Evolutionary conservation across 1,140 invertebrate genomes (phyloP).

Genomic region (Lerema accius): DNA sequence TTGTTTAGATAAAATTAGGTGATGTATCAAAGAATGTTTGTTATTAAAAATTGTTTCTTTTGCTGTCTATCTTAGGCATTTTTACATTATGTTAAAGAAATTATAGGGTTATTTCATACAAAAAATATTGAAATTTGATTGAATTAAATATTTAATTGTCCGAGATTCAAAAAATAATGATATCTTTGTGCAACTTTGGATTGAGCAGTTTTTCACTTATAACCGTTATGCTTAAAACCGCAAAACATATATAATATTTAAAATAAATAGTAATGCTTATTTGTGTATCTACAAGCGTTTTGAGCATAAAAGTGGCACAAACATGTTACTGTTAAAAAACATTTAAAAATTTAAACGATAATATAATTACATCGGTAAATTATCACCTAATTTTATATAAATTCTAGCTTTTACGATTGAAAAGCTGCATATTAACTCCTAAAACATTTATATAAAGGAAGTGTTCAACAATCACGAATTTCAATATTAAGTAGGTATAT

Average conservation of each 20-base stretch:
- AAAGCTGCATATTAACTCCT: slow-evolving; percentile 17
- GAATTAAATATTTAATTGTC: too few relatives aligned
- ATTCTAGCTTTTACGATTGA: slow-evolving; percentile 1
- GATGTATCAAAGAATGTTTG: slow-evolving; percentile 3
- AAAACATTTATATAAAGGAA: slow-evolving; percentile 9
- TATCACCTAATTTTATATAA: slow-evolving; percentile 32
- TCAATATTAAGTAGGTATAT: background rate
- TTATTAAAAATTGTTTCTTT: too few relatives aligned
- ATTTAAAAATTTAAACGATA: background rate
- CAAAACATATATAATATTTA: slow-evolving; percentile 7
- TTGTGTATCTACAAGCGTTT: background rate
- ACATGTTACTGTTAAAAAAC: too few relatives aligned
- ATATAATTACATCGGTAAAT: too few relatives aligned
- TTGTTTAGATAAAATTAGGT: slow-evolving; percentile 23
- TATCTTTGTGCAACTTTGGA: background rate
- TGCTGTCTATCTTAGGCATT: too few relatives aligned
- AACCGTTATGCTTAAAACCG: background rate
- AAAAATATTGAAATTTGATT: too few relatives aligned
- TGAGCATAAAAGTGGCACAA: slow-evolving; percentile 7
- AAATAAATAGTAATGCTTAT: background rate
- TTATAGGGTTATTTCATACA: too few relatives aligned
- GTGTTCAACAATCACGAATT: background rate
- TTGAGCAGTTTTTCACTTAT: slow-evolving; percentile 2
- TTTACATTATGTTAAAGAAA: too few relatives aligned
- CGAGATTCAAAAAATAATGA: background rate